Percentiles rank a stretch among this genome's conserved stretches.
Conservation (phyloP, 2,797 vertebrate species). For the Lindbergichthys nudifrons region DNA sequence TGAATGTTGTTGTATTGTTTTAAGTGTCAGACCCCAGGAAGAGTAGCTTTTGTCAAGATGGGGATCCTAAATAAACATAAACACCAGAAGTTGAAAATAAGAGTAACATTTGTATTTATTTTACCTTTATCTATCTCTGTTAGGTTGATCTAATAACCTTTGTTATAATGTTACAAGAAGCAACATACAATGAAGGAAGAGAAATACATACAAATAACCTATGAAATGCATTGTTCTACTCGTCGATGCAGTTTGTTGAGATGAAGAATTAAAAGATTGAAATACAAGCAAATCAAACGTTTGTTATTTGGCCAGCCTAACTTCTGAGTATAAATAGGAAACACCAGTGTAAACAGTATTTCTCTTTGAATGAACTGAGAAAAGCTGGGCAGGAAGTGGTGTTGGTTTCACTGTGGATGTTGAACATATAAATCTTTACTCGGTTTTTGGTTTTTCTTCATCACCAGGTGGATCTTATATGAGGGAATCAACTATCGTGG, state of each 20-base stretch:
- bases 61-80: too few relatives aligned
- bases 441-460: slow-evolving; percentile 20
- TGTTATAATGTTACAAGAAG: background rate
- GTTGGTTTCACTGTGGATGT: background rate
- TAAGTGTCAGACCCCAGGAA: too few relatives aligned
- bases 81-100: background rate
- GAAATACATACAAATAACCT: background rate
- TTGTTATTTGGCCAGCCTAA: background rate
- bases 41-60: too few relatives aligned
- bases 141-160: too few relatives aligned
- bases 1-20: too few relatives aligned
- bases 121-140: background rate
- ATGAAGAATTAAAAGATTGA: background rate
- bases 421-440: background rate
- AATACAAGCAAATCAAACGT: background rate
- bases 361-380: background rate
- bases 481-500: slow-evolving; percentile 91
- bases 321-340: background rate
- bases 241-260: too few relatives aligned
- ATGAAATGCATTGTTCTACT: background rate
- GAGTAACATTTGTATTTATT: background rate
- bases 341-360: background rate
- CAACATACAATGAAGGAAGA: background rate
- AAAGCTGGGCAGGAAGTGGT: background rate
- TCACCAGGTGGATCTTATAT: slow-evolving; percentile 91